A percentile compares a stretch with the other conserved stretches of the same genome.
Evolutionary conservation across 2,797 vertebrate genomes (phyloP).

Genomic region (Rhynchotus rufescens): DNA sequence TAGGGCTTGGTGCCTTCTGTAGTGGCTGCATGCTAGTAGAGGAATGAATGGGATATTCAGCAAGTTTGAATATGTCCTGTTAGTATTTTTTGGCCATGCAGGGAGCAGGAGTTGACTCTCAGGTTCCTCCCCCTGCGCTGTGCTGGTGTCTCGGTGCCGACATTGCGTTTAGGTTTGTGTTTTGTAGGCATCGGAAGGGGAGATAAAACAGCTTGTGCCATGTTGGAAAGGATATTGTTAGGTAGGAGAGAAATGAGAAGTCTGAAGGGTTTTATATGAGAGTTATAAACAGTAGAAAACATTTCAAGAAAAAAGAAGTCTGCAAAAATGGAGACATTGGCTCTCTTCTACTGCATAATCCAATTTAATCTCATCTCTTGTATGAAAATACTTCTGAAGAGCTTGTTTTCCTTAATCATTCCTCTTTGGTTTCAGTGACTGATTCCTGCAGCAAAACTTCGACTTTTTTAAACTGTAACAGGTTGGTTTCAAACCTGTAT

Average conservation of each 20-base stretch:
- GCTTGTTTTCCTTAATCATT: background rate
- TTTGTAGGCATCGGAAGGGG: background rate
- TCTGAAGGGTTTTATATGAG: background rate
- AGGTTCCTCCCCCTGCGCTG: background rate
- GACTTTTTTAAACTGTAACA: conserved; percentile 34
- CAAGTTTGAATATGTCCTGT: background rate
- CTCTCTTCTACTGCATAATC: background rate
- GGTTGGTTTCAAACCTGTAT: conserved; percentile 9
- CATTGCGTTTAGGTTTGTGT: background rate
- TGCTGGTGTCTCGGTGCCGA: background rate
- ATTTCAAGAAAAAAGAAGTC: background rate
- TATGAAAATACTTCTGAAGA: background rate
- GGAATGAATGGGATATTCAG: background rate
- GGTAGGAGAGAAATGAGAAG: background rate
- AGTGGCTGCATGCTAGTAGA: background rate
- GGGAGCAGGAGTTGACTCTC: background rate
- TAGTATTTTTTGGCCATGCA: background rate
- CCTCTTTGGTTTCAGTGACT: background rate
- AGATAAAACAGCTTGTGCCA: background rate
- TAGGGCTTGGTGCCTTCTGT: background rate
- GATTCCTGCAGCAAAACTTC: background rate
- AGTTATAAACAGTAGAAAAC: background rate
- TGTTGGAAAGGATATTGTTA: background rate
- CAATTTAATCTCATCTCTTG: background rate
- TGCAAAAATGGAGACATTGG: background rate